Conservation (phyloP, 2,888 invertebrate species). For the Parascotia fuliginaria region DNA sequence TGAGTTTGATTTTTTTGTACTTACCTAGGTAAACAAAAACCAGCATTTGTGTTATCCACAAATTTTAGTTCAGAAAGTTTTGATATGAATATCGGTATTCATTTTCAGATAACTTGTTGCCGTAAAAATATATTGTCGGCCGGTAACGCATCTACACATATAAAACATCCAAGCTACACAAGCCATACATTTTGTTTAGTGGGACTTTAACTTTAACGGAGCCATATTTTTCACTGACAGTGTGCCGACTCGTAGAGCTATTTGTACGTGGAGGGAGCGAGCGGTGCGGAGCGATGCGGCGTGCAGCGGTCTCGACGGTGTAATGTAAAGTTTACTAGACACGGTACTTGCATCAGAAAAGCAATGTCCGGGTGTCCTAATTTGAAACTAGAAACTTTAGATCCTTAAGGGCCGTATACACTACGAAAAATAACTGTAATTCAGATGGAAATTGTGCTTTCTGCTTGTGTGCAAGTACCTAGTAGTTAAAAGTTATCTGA, state of each 20-base stretch:
- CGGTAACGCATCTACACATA: too few relatives aligned
- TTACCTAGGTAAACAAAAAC: too few relatives aligned
- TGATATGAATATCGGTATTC: too few relatives aligned
- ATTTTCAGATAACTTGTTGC: too few relatives aligned
- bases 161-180: background rate
- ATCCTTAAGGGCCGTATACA: conserved; percentile 16
- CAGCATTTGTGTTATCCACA: too few relatives aligned
- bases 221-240: conserved; percentile 42
- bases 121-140: too few relatives aligned
- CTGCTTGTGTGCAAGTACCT: background rate
- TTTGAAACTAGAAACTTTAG: conserved; percentile 29
- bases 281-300: too few relatives aligned
- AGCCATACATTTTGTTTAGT: conserved; percentile 16
- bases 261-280: conserved; percentile 16
- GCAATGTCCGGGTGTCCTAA: conserved; percentile 21
- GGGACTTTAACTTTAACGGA: conserved; percentile 20
- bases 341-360: conserved; percentile 47
- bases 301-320: conserved; percentile 46
- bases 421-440: conserved; percentile 13
- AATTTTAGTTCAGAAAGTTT: too few relatives aligned
- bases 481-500: too few relatives aligned
- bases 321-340: conserved; percentile 45
- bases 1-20: too few relatives aligned
- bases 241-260: conserved; percentile 20
- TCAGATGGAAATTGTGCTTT: conserved; percentile 1